Base-by-base conservation (phyloP, 2,113 vertebrate species). In the Erythrocercus mccallii region DNA sequence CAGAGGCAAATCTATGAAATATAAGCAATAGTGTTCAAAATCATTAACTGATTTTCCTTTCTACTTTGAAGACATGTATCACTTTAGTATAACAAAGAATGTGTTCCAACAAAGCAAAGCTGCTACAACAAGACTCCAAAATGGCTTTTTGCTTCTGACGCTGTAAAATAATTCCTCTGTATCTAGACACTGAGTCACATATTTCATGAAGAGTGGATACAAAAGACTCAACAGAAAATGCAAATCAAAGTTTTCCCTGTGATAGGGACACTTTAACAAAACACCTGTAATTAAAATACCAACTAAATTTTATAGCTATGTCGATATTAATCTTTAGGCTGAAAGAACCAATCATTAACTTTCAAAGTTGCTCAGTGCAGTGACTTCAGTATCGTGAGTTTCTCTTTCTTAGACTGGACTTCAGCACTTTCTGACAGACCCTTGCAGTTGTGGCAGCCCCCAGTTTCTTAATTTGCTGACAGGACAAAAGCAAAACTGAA, bases 291-390 rank as follows among this genome's bases (percentile, higher is more conserved):
- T 74, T 83, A 92, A 93, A 94, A 92, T 74, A 38, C 68, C 72
- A 82, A 66, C 38, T 65, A 44, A 8, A 37, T 78, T 77, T 83
- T 90, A 78, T 27, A 91, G 81, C 17, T 53, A 27, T 73, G 56
- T 40, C 88, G 76, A 90, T 94, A 90, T 38, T 68, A 70, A 94
- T 90, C 80, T 95, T 77, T 57, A 92, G 68, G 82, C 56, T 78
- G 68, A 84, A 90, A 48, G 56, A 81, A 92, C 51, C 71, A 93
- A 85, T 89, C 68, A 95, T 95, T 96, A 94, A 95, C 81, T 74
- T 87, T 35, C 19, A 13, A 64, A 92, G 56, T 11, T 66, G 58
- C 23, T 73, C 37, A 77, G 60, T 12, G 53, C 56, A 78, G 16
- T 68, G 40, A 83, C 14, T 84, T 74, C 10, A 60, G 20, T 35